Evolutionary conservation across 2,113 vertebrate species (phyloP), one percentile per base, ranked within the genome.

Genomic region (Addax nasomaculatus): DNA sequence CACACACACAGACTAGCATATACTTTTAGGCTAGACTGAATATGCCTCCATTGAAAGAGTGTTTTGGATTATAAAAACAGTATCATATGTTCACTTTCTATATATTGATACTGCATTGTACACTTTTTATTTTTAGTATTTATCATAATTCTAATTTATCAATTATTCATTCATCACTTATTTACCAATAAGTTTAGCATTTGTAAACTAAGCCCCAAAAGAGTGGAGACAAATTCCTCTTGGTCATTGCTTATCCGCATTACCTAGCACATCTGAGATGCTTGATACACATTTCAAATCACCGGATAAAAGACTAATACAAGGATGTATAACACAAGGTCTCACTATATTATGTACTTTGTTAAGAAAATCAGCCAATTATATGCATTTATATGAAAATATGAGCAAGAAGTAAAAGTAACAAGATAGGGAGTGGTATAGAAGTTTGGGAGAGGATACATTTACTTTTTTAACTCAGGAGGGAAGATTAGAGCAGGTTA

Each of bases 21-120:
- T 73, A 90, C 36, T 64, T 88, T n/a, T 62, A 94, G 97, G 19
- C 30, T 39, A 90, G 92, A 78, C 13, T 87, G 79, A 96, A 85
- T 49, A 76, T 3, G 45, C 2, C 16, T 95, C 14, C 78, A 87
- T 84, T 64, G 36, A 70, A 92, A 95, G 27, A 25, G 5, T 29
- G 33, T 85, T 95, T 81, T 45, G 15, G 33, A 67, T 76, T 70
- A 85, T n/a, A 96, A 83, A 89, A 92, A 64, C 7, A 73, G 17
- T 33, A 85, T 81, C 64, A 60, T 51, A 55, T 83, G 15, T 73
- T 9, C 3, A 29, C 6, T 49, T 67, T 64, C 16, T 93, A 15
- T 51, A 47, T 70, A 67, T 43, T 45, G 4, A 15, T 70, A 86
- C 9, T 58, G 29, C 23, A 53, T 10, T 73, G 1, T 12, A 17